Base-by-base conservation (phyloP, 2,113 vertebrate genomes). In the Sardina pilchardus region DNA sequence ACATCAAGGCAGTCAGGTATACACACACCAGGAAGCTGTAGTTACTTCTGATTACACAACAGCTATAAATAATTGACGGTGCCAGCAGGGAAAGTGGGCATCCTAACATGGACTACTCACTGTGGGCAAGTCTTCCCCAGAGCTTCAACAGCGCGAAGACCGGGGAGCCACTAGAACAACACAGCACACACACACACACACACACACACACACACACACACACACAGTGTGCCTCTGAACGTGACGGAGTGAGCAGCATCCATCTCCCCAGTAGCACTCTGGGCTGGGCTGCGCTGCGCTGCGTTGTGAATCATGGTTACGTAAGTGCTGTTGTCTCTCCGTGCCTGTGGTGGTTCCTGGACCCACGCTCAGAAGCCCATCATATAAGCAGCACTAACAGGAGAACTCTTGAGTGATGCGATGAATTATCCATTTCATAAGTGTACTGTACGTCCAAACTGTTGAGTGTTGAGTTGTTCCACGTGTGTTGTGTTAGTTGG, bases 331-430 rank as follows among this genome's bases (percentile, higher is more conserved):
- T 78, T 78, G 71, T 78, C 71, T 78, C 14, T 39, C 4, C 12
- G 36, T 78, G n/a, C n/a, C n/a, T n/a, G 36, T 78, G 71, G 71
- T 78, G 34, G 71, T 78, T 78, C 53, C 53, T 59, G 53, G 19
- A 24, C 24, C 19, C 53, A 59, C 53, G 24, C 53, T 24, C 53
- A 24, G 19, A 4, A 24, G 0, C 4, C 53, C 53, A 59, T 59
- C 19, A 59, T 59, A 24, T 24, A 34, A 78, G 3, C 12, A 14
- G 71, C 59, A 39, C 10, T 78, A 78, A 78, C 30, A 39, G 71
- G 34, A 36, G 26, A 78, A 5, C 71, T 78, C 30, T 36, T 78
- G 10, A 36, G 16, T 78, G 30, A 78, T 39, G 10, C 9, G 12
- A 1, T 34, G 9, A 12, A 71, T 71, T 30, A 75, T 75, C 26